Evolutionary conservation across 2,113 vertebrate genomes (phyloP).

Genomic region (Pollachius pollachius): DNA sequence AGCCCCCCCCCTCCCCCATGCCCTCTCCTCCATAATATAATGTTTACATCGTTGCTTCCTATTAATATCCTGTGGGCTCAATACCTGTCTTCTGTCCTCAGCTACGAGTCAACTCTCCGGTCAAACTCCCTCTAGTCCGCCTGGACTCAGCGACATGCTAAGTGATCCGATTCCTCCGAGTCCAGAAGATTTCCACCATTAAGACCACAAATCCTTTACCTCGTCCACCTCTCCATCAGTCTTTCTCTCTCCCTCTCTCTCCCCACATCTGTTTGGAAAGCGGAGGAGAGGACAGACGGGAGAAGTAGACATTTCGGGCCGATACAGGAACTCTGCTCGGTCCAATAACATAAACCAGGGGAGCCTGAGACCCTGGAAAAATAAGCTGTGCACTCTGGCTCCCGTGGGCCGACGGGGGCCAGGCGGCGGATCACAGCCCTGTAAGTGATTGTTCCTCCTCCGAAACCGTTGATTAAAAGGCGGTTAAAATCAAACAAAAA

Average conservation of each 20-base stretch:
- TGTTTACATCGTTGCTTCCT: not conserved
- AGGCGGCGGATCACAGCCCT: conserved; percentile 42
- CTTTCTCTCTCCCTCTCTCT: conserved; percentile 11
- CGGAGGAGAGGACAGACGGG: conserved; percentile 15
- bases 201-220: conserved; percentile 7
- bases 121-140: too few species aligned
- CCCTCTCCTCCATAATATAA: too few species aligned
- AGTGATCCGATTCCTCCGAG: conserved; percentile 44
- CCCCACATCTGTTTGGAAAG: conserved; percentile 52
- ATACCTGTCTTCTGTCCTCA: conserved; percentile 8
- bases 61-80: conserved; percentile 10
- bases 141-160: conserved; percentile 33
- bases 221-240: too few species aligned
- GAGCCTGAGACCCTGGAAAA: conserved; percentile 62
- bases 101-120: not conserved
- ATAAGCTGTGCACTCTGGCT: conserved; percentile 60
- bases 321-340: conserved; percentile 63
- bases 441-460: conserved; percentile 64
- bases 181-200: conserved; percentile 46
- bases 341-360: conserved; percentile 70
- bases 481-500: conserved; percentile 57
- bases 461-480: conserved; percentile 64
- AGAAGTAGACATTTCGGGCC: conserved; percentile 31
- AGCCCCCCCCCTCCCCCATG: too few species aligned
- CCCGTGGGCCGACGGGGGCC: conserved; percentile 19